Base-by-base conservation (phyloP, 2,797 vertebrate species). In the Paedocypris micromegethes region DNA sequence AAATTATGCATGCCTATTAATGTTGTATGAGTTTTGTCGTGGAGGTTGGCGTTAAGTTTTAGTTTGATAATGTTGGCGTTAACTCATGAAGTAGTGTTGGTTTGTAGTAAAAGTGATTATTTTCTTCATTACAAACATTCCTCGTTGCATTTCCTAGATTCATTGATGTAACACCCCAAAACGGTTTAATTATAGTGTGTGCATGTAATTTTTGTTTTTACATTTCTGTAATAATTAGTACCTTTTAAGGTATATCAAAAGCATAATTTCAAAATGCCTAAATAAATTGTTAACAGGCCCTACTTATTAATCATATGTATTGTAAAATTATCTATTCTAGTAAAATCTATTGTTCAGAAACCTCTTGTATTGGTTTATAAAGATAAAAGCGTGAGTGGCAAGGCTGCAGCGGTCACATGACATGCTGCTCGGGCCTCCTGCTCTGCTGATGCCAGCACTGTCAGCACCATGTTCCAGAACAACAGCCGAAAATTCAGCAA, bases 1-100 rank as follows among this genome's bases (percentile, higher is more conserved):
- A 9, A 53, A 41, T 54, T 37, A 66, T 66, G 37, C 6, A 55
- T 64, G 70, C 64, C 62, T 81, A 76, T 80, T 43, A 39, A 70
- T 62, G 9, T 50, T 50, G n/a, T 7, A 70, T 70, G 40, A 38
- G 44, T 49, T 23, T 60, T 48, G 44, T 8, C 23, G 58, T n/a
- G 46, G 48, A 53, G 9, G 42, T 52, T 47, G 23, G 23, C 23
- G 23, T 23, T 23, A 23, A 23, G 23, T 23, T 23, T 23, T 23
- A 23, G 23, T 23, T 23, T 23, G 23, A 23, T 23, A 23, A 23
- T 23, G 23, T 23, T 23, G 23, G 23, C 23, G 23, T 23, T 23
- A 23, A 23, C 23, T 23, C 23, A 23, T 23, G 23, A 23, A 23
- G 23, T 23, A 23, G 23, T 23, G 23, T 23, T 23, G 23, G 23